Percentiles rank a stretch among this genome's conserved stretches.
These are phyloP conservation scores for Heliopora coerulea DNA, from an alignment of 92 coral and sea anemone genomes.

Conservation along the genomic window DNA sequence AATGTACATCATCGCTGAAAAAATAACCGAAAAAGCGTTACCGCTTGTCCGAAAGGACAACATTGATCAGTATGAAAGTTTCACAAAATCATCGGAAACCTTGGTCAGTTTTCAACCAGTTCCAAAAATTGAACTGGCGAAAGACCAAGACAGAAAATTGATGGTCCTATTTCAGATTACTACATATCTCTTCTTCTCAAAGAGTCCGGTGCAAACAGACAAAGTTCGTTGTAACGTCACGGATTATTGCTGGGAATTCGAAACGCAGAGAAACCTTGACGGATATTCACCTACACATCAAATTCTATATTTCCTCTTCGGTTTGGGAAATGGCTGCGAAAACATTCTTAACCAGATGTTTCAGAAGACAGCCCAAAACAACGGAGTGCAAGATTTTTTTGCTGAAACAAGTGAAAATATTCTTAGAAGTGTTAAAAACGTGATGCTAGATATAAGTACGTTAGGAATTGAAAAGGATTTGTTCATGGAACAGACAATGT, in stretches of 20 bases:
- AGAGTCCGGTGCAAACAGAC: background rate
- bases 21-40: conserved; percentile 7
- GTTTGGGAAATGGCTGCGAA: conserved; percentile 27
- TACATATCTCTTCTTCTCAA: background rate
- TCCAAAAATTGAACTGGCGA: background rate
- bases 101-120: conserved; percentile 1
- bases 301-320: conserved; percentile 37
- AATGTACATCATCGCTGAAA: conserved; percentile 4
- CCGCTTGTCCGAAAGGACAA: conserved; percentile 28
- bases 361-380: background rate
- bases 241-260: conserved; percentile 25
- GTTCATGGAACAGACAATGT: conserved; percentile 44
- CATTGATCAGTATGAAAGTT: background rate
- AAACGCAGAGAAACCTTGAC: conserved; percentile 25
- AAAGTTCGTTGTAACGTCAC: conserved; percentile 31
- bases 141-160: background rate
- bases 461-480: conserved; percentile 35
- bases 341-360: conserved; percentile 10
- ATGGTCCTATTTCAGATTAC: conserved; percentile 15
- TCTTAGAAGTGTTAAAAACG: conserved; percentile 13
- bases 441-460: background rate
- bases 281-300: conserved; percentile 44
- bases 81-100: conserved; percentile 5
- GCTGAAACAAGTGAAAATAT: conserved; percentile 29
- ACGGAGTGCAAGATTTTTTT: conserved; percentile 22